Evolutionary conservation across 2,113 vertebrate species (phyloP), one percentile per base, ranked within the genome.

Genomic region (Sisor rabdophorus): DNA sequence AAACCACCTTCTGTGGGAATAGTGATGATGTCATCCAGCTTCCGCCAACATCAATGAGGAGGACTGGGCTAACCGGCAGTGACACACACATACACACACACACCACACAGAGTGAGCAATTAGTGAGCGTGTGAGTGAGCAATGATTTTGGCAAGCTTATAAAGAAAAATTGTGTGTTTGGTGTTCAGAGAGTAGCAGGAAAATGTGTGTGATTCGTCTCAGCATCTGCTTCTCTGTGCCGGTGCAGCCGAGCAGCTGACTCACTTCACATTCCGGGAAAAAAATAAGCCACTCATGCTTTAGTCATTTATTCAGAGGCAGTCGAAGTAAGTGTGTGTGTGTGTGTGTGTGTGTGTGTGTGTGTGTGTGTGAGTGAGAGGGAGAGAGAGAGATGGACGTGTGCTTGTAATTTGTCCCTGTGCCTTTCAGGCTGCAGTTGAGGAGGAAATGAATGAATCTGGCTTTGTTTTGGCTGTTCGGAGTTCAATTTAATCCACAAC

Each of bases 11-110:
- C 73, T 67, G 64, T 65, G 63, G 68, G 59, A 79, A 67, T 54
- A 73, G 56, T 90, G 86, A 90, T 79, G 88, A 90, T 79, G 88
- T 90, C 85, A 89, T 82, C 64, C 28, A 9, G 77, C 80, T 77
- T 79, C 81, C 32, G 72, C 78, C 61, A 4, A 81, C 56, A 58
- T 87, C 86, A 85, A 88, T 85, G 82, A 79, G 82, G 80, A 72
- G 79, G 83, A 83, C 82, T 77, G 80, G 77, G 86, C 56, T 79
- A 79, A 80, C 80, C 80, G 64, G 85, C 87, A 86, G 74, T 81
- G 83, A 84, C 81, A 84, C 71, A 77, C 79, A 87, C 79, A 82
- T 72, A 80, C 76, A 76, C 80, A 81, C 84, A 79, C 56, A 59
- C 79, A 28, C n/a, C n/a, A 11, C n/a, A n/a, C n/a, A n/a, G n/a